A percentile compares a stretch with the other conserved stretches of the same genome.
phyloP scores from a whole-genome alignment of 1,140 invertebrate genomes.

The Meteorus sp. region DNA sequence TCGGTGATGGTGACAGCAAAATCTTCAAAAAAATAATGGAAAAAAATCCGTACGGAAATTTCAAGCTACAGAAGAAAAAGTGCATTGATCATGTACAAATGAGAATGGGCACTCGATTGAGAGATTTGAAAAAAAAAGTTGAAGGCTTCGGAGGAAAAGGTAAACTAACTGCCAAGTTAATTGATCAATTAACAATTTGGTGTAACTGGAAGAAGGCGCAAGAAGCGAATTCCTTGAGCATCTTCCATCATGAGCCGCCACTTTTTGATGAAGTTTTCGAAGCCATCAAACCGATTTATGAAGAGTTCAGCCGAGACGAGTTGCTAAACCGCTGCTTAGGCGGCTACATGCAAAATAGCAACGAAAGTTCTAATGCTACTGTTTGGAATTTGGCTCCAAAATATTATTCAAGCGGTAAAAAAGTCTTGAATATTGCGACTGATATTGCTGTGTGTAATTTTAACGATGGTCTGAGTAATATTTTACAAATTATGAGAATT shows the following conservation, averaged over 20 bases:
- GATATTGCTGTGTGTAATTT: constrained; percentile 26
- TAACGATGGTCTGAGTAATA: constrained; percentile 20
- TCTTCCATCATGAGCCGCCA: too few species aligned
- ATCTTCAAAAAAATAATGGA: not conserved
- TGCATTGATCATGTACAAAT: not conserved
- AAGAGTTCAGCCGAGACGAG: constrained; percentile 27
- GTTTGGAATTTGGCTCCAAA: constrained; percentile 31
- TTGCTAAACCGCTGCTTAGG: constrained; percentile 34
- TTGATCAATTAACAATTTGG: too few species aligned
- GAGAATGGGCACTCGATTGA: not conserved
- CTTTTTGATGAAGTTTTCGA: too few species aligned
- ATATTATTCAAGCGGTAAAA: constrained; percentile 5
- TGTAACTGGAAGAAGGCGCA: too few species aligned
- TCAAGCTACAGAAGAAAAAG: too few species aligned
- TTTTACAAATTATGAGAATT: too few species aligned
- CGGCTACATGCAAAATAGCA: constrained; percentile 34
- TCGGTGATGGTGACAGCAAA: constrained; percentile 25
- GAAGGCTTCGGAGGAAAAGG: too few species aligned
- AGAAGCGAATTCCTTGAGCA: too few species aligned
- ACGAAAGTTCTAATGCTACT: constrained; percentile 36
- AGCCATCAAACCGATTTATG: constrained; percentile 18
- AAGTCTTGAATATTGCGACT: not conserved
- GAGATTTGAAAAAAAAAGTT: too few species aligned
- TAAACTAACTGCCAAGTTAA: too few species aligned
- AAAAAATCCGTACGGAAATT: not conserved